Conservation (phyloP, 2,797 vertebrate genomes). For the Poecilia wingei region DNA sequence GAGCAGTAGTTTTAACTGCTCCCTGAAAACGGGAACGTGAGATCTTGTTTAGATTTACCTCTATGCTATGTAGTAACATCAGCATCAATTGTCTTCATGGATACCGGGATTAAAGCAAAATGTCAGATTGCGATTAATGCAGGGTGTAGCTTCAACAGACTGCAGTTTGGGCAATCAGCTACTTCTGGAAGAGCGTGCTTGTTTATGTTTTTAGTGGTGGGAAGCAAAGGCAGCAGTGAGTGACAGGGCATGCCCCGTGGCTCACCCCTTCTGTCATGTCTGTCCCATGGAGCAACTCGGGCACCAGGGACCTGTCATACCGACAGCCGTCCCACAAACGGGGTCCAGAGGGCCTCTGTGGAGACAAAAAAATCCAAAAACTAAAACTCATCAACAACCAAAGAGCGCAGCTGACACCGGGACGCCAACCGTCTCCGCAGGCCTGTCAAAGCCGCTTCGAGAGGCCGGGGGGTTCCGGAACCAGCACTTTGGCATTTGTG, state of each 20-base stretch:
- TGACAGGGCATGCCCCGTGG: slow-evolving; percentile 65
- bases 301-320: slow-evolving; percentile 65
- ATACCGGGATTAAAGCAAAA: neutral
- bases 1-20: neutral
- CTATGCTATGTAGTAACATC: neutral
- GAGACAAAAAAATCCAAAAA: slow-evolving; percentile 8
- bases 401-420: slow-evolving; percentile 34
- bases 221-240: slow-evolving; percentile 61
- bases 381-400: slow-evolving; percentile 40
- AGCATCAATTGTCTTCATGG: neutral
- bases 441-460: slow-evolving; percentile 32
- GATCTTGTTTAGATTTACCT: neutral
- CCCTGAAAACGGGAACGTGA: neutral
- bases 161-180: neutral
- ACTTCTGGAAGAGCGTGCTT: slow-evolving; percentile 16
- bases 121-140: neutral
- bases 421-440: slow-evolving; percentile 6
- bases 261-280: slow-evolving; percentile 67
- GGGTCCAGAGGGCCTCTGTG: slow-evolving; percentile 27
- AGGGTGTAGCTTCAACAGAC: neutral
- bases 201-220: slow-evolving; percentile 23
- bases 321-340: slow-evolving; percentile 59
- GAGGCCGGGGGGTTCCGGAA: slow-evolving; percentile 4
- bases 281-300: slow-evolving; percentile 50
- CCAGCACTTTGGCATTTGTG: slow-evolving; percentile 6